phyloP scores from a whole-genome alignment of 2,797 vertebrate species.

The Notolepis coatsorum region DNA sequence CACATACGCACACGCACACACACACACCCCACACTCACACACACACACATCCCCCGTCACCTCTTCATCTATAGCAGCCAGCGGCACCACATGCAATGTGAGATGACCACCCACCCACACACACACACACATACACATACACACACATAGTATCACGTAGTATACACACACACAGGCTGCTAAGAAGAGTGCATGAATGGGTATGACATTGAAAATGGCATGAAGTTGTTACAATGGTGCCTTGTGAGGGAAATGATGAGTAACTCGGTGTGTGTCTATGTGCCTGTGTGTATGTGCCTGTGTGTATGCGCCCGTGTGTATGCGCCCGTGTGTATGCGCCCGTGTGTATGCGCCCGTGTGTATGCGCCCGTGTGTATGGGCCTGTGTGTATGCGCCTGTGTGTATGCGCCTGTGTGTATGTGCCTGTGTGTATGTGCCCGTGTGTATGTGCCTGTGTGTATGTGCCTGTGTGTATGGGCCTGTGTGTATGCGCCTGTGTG shows the following conservation, averaged over 20 bases:
- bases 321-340: neutral
- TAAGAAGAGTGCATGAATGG: conserved; percentile 69
- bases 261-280: conserved; percentile 29
- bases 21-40: conserved; percentile 55
- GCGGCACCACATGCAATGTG: conserved; percentile 64
- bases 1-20: conserved; percentile 54
- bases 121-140: conserved; percentile 16
- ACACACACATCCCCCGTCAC: conserved; percentile 73
- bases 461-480: neutral
- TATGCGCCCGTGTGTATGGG: neutral
- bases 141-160: conserved; percentile 20
- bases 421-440: neutral
- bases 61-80: conserved; percentile 77
- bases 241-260: conserved; percentile 60
- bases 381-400: neutral
- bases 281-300: conserved; percentile 6
- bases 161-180: neutral
- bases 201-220: conserved; percentile 59
- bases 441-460: too few species aligned
- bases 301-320: neutral
- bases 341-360: neutral
- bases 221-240: conserved; percentile 58
- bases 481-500: neutral
- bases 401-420: neutral
- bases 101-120: conserved; percentile 62